Evolutionary conservation across 2,888 invertebrate genomes (phyloP).

Genomic region (Phortica okadai): DNA sequence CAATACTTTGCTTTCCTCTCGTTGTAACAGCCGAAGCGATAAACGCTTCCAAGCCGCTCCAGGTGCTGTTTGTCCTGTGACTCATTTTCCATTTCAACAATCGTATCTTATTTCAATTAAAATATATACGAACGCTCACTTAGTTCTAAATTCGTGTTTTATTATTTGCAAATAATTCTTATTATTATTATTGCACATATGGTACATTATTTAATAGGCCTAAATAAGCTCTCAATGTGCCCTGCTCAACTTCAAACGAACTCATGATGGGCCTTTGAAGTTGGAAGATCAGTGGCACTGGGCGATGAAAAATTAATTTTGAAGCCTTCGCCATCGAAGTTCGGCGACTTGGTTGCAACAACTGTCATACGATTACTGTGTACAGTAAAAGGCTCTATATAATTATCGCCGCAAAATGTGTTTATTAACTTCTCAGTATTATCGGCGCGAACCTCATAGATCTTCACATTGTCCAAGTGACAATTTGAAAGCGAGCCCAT

Average conservation of each 20-base stretch:
- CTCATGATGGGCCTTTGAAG: not conserved
- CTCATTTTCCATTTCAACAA: not conserved
- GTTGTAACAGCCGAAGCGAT: constrained; percentile 93
- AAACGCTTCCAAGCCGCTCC: constrained; percentile 92
- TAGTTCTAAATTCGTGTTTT: too few relatives aligned
- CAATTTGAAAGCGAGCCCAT: constrained; percentile 78
- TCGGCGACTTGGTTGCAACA: constrained; percentile 80
- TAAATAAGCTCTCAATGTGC: not conserved
- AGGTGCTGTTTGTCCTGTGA: constrained; percentile 84
- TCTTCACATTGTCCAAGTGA: constrained; percentile 80
- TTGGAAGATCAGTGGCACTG: not conserved
- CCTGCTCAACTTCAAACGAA: not conserved
- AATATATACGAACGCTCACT: too few relatives aligned
- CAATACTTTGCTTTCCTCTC: constrained; percentile 89
- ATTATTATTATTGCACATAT: not conserved
- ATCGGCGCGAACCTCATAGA: constrained; percentile 78
- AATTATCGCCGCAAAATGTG: constrained; percentile 74
- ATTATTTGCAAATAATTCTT: not conserved
- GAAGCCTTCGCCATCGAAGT: constrained; percentile 86
- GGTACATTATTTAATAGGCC: too few relatives aligned
- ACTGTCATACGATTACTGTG: constrained; percentile 74
- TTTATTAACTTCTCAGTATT: constrained; percentile 65
- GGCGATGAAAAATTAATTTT: constrained; percentile 23
- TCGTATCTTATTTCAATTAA: not conserved
- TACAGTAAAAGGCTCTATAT: constrained; percentile 74